Percentiles rank a stretch among this genome's conserved stretches.
Evolutionary conservation across 2,888 invertebrate species (phyloP).

Genomic region (Mesorhabditis sp.): DNA sequence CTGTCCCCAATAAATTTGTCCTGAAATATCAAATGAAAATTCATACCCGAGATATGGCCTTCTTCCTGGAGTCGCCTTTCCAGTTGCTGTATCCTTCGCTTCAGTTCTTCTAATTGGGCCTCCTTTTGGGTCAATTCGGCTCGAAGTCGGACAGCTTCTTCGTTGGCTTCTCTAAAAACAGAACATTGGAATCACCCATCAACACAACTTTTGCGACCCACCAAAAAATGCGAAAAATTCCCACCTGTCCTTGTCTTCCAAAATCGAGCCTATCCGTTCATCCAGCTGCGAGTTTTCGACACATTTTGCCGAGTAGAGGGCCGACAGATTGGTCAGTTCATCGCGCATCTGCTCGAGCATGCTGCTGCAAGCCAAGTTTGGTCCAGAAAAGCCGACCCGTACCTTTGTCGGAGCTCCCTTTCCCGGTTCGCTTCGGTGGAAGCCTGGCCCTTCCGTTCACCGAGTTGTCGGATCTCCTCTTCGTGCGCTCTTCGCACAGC

Average conservation of each 20-base stretch:
- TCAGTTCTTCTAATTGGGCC: slow-evolving; percentile 12
- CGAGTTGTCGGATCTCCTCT: slow-evolving; percentile 42
- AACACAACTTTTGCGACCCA: too few relatives aligned
- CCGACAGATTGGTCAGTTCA: slow-evolving; percentile 48
- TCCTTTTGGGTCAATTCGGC: slow-evolving; percentile 15
- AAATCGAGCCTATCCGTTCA: slow-evolving; percentile 35
- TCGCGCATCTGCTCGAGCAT: slow-evolving; percentile 46
- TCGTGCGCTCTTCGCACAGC: slow-evolving; percentile 53
- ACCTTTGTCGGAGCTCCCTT: slow-evolving; percentile 17
- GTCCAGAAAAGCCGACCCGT: background rate
- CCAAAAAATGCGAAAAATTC: slow-evolving; percentile 7
- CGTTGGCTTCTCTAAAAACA: background rate
- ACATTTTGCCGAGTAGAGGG: slow-evolving; percentile 55
- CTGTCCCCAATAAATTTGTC: background rate
- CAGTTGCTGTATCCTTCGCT: slow-evolving; percentile 12
- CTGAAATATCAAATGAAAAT: background rate
- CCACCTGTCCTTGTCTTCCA: slow-evolving; percentile 20
- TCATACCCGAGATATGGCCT: background rate
- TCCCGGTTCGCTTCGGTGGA: slow-evolving; percentile 15
- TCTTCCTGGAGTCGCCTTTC: slow-evolving; percentile 11
- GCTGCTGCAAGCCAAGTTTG: background rate
- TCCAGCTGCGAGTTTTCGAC: slow-evolving; percentile 55
- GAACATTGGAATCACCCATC: too few relatives aligned
- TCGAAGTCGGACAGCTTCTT: slow-evolving; percentile 9
- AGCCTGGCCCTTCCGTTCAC: slow-evolving; percentile 23